Base-by-base conservation (phyloP, 1,140 invertebrate genomes). In the Drosophila tropicalis region DNA sequence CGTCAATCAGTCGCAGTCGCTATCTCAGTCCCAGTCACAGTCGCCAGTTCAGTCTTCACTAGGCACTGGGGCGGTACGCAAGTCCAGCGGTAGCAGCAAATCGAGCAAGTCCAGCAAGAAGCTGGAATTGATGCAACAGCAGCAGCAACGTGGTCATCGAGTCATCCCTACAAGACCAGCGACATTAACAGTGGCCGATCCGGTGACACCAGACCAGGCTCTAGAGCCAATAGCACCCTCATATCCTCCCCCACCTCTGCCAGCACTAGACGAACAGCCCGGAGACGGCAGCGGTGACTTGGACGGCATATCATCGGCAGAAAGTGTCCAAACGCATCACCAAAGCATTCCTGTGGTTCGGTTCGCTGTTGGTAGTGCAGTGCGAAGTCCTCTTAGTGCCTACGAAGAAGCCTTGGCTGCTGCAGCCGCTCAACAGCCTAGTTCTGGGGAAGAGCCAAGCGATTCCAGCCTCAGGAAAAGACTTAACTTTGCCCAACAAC, bases 341-440 rank as follows among this genome's bases (percentile, higher is more conserved):
- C 44, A 51, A 22, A 67, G 40, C 55, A n/a, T 15, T 25, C 29
- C 68, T 15, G 61, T 72, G 3, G 89, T 91, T 54, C 90, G 77
- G 39, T 91, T 91, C 57, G 81, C 76, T n/a, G 90, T 91, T 17
- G 90, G 90, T 55, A 91, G 85, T 62, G 81, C 78, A 15, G 90
- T 91, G 6, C 60, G 90, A 63, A 76, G 72, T 69, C 70, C 85
- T 10, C n/a, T 36, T 19, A 84, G 55, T 64, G 81, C 84, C 62
- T 86, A 90, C 58, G 81, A 84, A 60, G 77, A 73, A 1, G 84
- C 84, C 2, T 56, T 84, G 10, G 80, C 85, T 41, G 84, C 84
- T 15, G 77, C 81, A 19, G 84, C 80, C 47, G 57, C 57, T 19
- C 85, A 90, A 29, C 85, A 81, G 64, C 85, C 87, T 60, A 87